A percentile compares a stretch with the other conserved stretches of the same genome.
Conservation (phyloP, 2,888 invertebrate genomes). For the Acronicta aceris region DNA sequence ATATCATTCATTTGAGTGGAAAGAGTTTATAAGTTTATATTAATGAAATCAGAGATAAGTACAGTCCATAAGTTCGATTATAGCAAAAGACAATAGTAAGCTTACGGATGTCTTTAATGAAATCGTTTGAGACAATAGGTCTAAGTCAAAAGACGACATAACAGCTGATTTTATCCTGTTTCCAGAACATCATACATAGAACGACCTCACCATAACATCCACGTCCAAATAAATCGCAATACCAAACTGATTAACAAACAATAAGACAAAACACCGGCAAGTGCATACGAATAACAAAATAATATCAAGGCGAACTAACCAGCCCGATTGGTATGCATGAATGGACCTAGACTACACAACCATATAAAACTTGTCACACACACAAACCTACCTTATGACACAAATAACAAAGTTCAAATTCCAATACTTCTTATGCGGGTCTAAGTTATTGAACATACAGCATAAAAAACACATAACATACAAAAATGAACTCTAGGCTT, state of each 20-base stretch:
- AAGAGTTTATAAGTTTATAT: no score
- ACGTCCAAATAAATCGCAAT: constrained; percentile 13
- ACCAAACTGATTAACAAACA: constrained; percentile 48
- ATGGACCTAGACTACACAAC: constrained; percentile 48
- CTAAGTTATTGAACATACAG: constrained; percentile 2
- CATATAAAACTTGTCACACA: constrained; percentile 1
- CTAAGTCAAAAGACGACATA: background rate
- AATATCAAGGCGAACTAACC: constrained; percentile 58
- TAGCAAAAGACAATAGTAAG: no score
- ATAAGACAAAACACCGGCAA: constrained; percentile 47
- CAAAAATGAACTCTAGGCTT: background rate
- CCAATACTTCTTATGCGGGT: background rate
- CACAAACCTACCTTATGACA: background rate
- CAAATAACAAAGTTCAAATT: constrained; percentile 3
- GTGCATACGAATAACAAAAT: constrained; percentile 55
- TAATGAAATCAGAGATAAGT: no score
- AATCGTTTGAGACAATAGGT: background rate
- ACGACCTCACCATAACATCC: constrained; percentile 2
- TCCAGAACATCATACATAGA: constrained; percentile 2
- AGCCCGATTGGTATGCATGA: constrained; percentile 57
- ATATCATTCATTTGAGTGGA: no score
- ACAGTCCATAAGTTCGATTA: no score
- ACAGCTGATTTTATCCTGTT: background rate
- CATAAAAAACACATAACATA: constrained; percentile 1
- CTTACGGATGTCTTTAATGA: no score